A percentile compares a stretch with the other conserved stretches of the same genome.
phyloP scores from a whole-genome alignment of 2,888 invertebrate genomes.

The Cosmia pyralina region DNA sequence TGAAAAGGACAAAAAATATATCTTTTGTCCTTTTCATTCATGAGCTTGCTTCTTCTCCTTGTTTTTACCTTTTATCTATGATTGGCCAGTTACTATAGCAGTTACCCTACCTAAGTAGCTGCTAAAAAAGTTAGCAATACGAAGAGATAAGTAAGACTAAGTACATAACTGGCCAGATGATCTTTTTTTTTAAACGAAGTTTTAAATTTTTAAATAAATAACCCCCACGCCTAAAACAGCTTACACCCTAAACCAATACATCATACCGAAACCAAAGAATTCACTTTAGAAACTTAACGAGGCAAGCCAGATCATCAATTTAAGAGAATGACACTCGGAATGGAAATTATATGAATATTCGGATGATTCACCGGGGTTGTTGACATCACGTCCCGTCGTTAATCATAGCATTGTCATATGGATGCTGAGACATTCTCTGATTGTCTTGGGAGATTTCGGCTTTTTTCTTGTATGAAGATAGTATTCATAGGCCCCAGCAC shows the following conservation, averaged over 20 bases:
- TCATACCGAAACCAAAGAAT: conserved; percentile 54
- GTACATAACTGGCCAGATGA: no score
- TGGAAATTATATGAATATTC: conserved; percentile 63
- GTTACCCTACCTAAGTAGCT: no score
- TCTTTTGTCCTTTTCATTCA: no score
- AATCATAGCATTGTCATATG: conserved; percentile 73
- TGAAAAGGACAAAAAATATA: no score
- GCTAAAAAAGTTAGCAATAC: no score
- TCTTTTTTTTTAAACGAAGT: no score
- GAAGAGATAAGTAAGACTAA: no score
- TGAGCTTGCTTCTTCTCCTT: no score
- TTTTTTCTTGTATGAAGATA: background rate
- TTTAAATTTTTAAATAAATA: background rate
- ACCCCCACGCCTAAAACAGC: background rate
- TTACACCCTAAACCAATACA: conserved; percentile 33
- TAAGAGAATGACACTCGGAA: conserved; percentile 56
- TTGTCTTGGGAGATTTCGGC: conserved; percentile 35
- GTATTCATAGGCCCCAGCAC: no score
- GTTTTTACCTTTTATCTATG: no score
- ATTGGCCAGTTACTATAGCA: no score
- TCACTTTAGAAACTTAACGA: conserved; percentile 60
- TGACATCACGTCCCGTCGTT: conserved; percentile 67
- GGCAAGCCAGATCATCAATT: conserved; percentile 65
- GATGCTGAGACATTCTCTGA: conserved; percentile 49
- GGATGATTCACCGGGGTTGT: conserved; percentile 67